Conservation (phyloP, 1,140 invertebrate genomes). For the Drosophila ercepeae region DNA sequence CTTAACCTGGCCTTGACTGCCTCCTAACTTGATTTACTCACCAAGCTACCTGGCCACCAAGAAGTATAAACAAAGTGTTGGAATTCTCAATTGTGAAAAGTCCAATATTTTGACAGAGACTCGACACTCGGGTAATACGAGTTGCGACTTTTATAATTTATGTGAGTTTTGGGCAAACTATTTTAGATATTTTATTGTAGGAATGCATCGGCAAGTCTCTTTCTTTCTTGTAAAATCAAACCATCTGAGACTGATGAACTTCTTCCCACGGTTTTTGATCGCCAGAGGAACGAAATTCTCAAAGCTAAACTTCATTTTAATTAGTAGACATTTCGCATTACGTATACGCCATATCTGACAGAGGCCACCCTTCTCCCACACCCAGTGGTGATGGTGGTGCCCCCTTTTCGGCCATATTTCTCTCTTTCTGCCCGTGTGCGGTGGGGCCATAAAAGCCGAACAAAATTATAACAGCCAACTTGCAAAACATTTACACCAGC, state of each 20-base stretch:
- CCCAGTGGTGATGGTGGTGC: conserved; percentile 3
- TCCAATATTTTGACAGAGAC: neutral
- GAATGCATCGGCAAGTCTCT: neutral
- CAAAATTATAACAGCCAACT: conserved; percentile 72
- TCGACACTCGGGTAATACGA: neutral
- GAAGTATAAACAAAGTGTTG: neutral
- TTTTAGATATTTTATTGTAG: neutral
- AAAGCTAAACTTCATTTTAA: conserved; percentile 70
- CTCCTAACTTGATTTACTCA: neutral
- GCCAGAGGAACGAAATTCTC: conserved; percentile 20
- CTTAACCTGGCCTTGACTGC: conserved; percentile 19
- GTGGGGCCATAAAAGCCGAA: conserved; percentile 55
- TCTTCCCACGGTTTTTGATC: conserved; percentile 49
- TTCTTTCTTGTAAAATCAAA: neutral
- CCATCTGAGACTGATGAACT: conserved; percentile 5
- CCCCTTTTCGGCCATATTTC: conserved; percentile 33
- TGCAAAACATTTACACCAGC: conserved; percentile 76
- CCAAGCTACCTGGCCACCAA: too few relatives aligned
- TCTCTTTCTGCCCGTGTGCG: conserved; percentile 15
- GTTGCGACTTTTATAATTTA: neutral
- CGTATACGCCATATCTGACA: conserved; percentile 59
- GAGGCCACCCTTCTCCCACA: conserved; percentile 21
- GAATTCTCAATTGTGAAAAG: neutral
- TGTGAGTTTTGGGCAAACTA: neutral
- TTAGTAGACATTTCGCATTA: conserved; percentile 70